These are phyloP conservation scores for Macaria notata DNA, from an alignment of 2,888 invertebrate genomes.

Conservation along the genomic window DNA sequence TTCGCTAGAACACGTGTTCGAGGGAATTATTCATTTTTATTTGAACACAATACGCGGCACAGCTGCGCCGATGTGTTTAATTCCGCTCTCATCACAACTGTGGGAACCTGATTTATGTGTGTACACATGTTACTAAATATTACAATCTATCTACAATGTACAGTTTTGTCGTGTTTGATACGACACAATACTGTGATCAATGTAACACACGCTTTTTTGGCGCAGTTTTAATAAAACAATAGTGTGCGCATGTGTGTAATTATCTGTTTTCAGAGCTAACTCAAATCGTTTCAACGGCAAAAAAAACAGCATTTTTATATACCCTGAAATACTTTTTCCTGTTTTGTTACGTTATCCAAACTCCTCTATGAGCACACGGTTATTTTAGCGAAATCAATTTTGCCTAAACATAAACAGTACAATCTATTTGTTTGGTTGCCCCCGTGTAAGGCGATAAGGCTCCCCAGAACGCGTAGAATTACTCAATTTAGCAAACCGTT, in stretches of 20 bases:
- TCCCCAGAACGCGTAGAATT: slow-evolving; percentile 25
- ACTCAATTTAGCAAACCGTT: slow-evolving; percentile 31
- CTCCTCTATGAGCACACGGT: neutral
- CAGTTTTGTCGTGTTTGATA: too few relatives aligned
- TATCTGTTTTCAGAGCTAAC: too few relatives aligned
- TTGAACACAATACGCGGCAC: slow-evolving; percentile 19
- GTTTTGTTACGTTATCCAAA: neutral
- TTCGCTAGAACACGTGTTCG: slow-evolving; percentile 8
- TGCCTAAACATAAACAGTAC: slow-evolving; percentile 11
- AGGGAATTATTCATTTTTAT: slow-evolving; percentile 27
- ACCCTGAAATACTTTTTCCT: too few relatives aligned
- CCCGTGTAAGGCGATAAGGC: slow-evolving; percentile 17
- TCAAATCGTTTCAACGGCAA: too few relatives aligned
- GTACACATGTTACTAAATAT: neutral
- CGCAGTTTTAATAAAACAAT: too few relatives aligned
- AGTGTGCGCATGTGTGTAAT: too few relatives aligned
- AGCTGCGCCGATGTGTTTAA: slow-evolving; percentile 24
- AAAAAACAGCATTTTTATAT: too few relatives aligned
- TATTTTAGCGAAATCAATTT: neutral
- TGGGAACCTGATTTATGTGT: slow-evolving; percentile 21
- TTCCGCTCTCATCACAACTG: slow-evolving; percentile 26
- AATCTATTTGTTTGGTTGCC: slow-evolving; percentile 12
- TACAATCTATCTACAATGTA: too few relatives aligned
- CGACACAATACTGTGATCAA: too few relatives aligned
- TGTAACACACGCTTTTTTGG: too few relatives aligned